Evolutionary conservation across 92 coral and sea anemone genomes (phyloP).

Genomic region (Paragorgia papillata): DNA sequence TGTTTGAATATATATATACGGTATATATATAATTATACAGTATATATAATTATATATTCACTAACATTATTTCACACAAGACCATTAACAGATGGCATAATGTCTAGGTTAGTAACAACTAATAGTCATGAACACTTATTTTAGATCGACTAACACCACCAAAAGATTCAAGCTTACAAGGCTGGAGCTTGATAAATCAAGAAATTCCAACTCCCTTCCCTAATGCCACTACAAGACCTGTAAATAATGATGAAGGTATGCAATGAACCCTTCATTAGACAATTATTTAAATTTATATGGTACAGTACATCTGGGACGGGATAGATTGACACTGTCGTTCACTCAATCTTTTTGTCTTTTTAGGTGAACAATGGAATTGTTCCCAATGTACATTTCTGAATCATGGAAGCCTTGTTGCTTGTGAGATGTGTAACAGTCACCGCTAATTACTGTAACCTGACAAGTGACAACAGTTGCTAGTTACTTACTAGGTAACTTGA

Average conservation of each 20-base stretch:
- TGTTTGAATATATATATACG: no score
- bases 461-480: no score
- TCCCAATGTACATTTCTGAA: constrained; percentile 20
- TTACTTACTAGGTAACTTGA: no score
- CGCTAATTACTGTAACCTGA: not conserved
- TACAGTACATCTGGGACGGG: not conserved
- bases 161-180: not conserved
- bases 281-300: not conserved
- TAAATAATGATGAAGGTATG: constrained; percentile 21
- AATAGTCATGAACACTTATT: no score
- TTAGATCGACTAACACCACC: constrained; percentile 28
- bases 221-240: not conserved
- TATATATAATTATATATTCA: no score
- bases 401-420: constrained; percentile 22
- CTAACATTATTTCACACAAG: no score
- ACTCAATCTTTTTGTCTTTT: not conserved
- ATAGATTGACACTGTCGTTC: not conserved
- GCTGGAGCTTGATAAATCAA: constrained; percentile 29
- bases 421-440: constrained; percentile 10
- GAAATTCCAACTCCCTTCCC: not conserved
- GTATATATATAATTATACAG: no score
- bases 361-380: constrained; percentile 31
- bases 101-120: no score
- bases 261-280: no score
- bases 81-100: no score